Evolutionary conservation across 2,113 vertebrate species (phyloP).

Genomic region (Elephas maximus): DNA sequence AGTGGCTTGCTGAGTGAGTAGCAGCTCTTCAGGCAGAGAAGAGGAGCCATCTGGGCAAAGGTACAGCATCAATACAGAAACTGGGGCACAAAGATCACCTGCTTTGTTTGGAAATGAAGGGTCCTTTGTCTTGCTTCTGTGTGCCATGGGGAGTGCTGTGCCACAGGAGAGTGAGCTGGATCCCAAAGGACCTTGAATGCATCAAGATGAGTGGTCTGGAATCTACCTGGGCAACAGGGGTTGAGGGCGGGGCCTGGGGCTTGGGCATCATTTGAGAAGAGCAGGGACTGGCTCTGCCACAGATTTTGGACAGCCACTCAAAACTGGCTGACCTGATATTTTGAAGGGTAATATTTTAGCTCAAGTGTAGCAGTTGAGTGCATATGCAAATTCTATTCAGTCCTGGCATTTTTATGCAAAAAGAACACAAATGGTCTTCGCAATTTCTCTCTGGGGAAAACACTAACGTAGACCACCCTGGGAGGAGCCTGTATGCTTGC

Average conservation of each 20-base stretch:
- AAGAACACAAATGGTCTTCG: conserved; percentile 55
- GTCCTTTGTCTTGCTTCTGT: neutral
- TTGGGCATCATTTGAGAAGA: neutral
- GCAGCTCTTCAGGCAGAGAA: neutral
- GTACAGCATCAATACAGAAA: rapidly evolving
- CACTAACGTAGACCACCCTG: conserved; percentile 37
- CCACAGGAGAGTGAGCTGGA: neutral
- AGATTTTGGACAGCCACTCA: conserved; percentile 61
- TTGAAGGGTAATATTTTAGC: conserved; percentile 75
- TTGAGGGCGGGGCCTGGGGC: no score
- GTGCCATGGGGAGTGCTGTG: neutral
- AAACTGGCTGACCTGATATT: conserved; percentile 57
- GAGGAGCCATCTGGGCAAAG: neutral
- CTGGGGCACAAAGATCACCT: neutral
- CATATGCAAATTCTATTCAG: conserved; percentile 66
- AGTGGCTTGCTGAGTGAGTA: neutral
- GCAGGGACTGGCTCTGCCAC: neutral
- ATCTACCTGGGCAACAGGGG: neutral
- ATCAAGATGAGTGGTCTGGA: neutral
- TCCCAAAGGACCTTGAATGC: neutral
- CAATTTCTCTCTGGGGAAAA: conserved; percentile 34
- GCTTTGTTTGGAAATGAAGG: neutral
- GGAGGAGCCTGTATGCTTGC: neutral
- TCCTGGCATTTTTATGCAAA: conserved; percentile 65
- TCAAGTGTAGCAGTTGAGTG: conserved; percentile 60